Conservation (phyloP, 2,888 invertebrate species). For the Eurois occulta region DNA sequence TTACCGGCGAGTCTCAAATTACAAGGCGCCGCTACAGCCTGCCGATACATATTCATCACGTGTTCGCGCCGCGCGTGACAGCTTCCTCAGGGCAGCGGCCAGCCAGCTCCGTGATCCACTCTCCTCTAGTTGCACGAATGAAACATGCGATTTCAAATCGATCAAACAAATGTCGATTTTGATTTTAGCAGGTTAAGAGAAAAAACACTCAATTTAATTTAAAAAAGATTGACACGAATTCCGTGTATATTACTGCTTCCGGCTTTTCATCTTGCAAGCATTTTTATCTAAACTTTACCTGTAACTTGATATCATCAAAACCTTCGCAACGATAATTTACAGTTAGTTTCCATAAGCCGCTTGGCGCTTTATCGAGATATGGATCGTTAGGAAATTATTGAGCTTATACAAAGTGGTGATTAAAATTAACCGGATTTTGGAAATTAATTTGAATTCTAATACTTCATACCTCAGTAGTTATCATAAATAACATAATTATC, state of each 20-base stretch:
- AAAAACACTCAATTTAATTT: background rate
- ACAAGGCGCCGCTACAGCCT: conserved; percentile 88
- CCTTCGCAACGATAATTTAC: conserved; percentile 48
- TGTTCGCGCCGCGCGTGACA: conserved; percentile 89
- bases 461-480: conserved; percentile 45
- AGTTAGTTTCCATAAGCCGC: conserved; percentile 52
- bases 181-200: background rate
- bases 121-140: conserved; percentile 34
- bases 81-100: conserved; percentile 84
- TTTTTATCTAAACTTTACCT: conserved; percentile 20
- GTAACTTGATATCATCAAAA: conserved; percentile 54
- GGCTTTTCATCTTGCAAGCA: conserved; percentile 16
- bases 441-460: conserved; percentile 50
- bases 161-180: background rate
- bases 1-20: conserved; percentile 89
- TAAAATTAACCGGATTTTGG: conserved; percentile 54
- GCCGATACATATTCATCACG: conserved; percentile 89
- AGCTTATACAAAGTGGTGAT: conserved; percentile 50
- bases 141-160: conserved; percentile 29
- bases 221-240: no score
- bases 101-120: conserved; percentile 43
- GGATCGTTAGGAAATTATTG: conserved; percentile 48
- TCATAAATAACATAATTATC: conserved; percentile 64
- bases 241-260: conserved; percentile 36
- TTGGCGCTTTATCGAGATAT: conserved; percentile 54